Conservation (phyloP, 2,113 vertebrate genomes). For the Okapia johnstoni region DNA sequence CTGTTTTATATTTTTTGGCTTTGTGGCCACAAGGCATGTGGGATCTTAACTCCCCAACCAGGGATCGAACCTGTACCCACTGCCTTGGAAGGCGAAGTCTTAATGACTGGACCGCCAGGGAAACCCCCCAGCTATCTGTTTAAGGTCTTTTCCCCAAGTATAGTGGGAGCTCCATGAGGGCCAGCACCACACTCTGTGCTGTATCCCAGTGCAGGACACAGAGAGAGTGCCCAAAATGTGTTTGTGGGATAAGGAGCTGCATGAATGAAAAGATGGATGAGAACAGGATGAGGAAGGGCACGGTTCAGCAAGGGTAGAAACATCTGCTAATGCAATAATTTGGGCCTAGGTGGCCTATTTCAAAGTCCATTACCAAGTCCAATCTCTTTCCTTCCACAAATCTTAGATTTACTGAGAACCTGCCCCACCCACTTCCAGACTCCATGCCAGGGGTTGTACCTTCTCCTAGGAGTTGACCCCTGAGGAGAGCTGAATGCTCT, state of each 20-base stretch:
- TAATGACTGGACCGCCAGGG: not conserved
- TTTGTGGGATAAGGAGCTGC: not conserved
- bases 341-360: not conserved
- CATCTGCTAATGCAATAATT: not conserved
- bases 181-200: not conserved
- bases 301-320: not conserved
- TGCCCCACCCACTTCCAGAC: not conserved
- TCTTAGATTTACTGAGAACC: not conserved
- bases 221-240: not conserved
- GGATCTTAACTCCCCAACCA: not conserved
- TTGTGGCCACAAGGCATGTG: not conserved
- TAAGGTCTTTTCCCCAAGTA: not conserved
- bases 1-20: not conserved
- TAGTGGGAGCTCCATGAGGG: not conserved
- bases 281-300: too few species aligned
- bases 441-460: not conserved
- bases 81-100: not conserved
- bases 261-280: not conserved
- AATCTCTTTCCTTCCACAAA: not conserved
- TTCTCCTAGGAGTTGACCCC: not conserved
- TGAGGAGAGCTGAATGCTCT: not conserved
- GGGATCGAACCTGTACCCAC: not conserved
- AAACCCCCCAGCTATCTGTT: not conserved
- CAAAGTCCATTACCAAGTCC: not conserved
- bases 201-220: fast-evolving